These are phyloP conservation scores for Pheosia gnoma DNA, from an alignment of 2,888 invertebrate genomes.

Conservation along the genomic window DNA sequence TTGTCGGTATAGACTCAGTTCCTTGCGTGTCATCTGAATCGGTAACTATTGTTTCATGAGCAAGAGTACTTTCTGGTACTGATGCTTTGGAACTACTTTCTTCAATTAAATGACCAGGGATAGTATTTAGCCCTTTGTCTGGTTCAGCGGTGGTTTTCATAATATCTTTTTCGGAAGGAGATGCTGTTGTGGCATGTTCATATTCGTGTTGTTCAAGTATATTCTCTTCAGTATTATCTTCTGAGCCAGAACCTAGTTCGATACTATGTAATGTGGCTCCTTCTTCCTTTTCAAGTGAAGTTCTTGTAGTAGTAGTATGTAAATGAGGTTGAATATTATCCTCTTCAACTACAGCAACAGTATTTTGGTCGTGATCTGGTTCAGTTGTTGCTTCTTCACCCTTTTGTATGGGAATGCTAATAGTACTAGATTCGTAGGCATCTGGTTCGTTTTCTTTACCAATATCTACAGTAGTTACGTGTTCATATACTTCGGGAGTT, in stretches of 20 bases:
- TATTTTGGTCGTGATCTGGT: slow-evolving; percentile 38
- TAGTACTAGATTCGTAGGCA: slow-evolving; percentile 7
- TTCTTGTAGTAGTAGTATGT: slow-evolving; percentile 10
- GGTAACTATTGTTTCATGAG: slow-evolving; percentile 30
- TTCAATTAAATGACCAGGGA: slow-evolving; percentile 50
- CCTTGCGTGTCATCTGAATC: slow-evolving; percentile 26
- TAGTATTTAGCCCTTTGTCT: slow-evolving; percentile 61
- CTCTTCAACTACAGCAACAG: slow-evolving; percentile 32
- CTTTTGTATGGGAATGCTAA: slow-evolving; percentile 16
- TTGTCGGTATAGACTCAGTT: slow-evolving; percentile 21
- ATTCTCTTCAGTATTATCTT: slow-evolving; percentile 15
- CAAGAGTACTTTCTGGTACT: slow-evolving; percentile 25
- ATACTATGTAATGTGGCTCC: slow-evolving; percentile 15
- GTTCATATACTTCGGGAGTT: slow-evolving; percentile 28
- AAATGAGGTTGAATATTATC: slow-evolving; percentile 22
- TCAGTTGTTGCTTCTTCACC: slow-evolving; percentile 28
- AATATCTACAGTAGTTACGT: slow-evolving; percentile 8
- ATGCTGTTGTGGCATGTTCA: slow-evolving; percentile 17
- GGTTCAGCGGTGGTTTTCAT: slow-evolving; percentile 46
- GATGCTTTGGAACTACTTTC: slow-evolving; percentile 40
- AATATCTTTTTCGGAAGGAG: slow-evolving; percentile 14
- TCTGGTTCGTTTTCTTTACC: slow-evolving; percentile 20
- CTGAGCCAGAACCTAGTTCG: slow-evolving; percentile 14
- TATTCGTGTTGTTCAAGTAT: slow-evolving; percentile 10
- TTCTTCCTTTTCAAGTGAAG: slow-evolving; percentile 11